Evolutionary conservation across 2,797 vertebrate genomes (phyloP), one percentile per base, ranked within the genome.

Genomic region (Cynodonichthys magdalenae): DNA sequence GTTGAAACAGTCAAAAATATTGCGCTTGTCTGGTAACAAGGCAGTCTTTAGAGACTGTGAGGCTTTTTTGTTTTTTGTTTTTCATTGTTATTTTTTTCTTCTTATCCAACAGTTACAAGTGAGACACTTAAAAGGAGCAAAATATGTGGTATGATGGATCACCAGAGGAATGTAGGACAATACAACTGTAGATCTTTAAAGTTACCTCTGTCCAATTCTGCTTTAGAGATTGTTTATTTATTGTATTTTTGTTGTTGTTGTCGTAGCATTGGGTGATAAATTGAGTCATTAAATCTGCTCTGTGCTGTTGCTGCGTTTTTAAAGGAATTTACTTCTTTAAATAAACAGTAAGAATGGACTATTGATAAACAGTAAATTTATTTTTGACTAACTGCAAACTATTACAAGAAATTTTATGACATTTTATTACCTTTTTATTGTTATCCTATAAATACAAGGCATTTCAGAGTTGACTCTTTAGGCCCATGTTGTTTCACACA

Each of bases 121-220:
- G 62, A 91, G 86, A 80, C 74, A 75, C 69, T 72, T 83, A 59
- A 75, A 85, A 83, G 70, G 82, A 80, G 75, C 61, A 77, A 62
- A 79, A 62, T 60, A 51, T 41, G 27, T 55, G 58, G 53, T 17
- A 29, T 92, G 90, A 93, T 93, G 77, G 84, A 93, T 94, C 74
- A 89, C 89, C 80, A 61, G 41, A 69, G 77, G 79, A 74, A 86
- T 84, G 69, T 72, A 56, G 83, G 74, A 72, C 74, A 75, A 70
- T 56, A 42, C 61, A 63, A 74, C 51, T 75, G 49, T 73, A 77
- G 79, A 71, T 85, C 71, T 84, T 65, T 66, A 36, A 66, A 68
- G 53, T 58, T 77, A 63, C 62, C 67, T 57, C 47, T 74, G 68
- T 71, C 75, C 60, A 80, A 71, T 60, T 57, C 65, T 66, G 66